Base-by-base conservation (phyloP, 2,113 vertebrate genomes). In the Amazona guildingii region DNA sequence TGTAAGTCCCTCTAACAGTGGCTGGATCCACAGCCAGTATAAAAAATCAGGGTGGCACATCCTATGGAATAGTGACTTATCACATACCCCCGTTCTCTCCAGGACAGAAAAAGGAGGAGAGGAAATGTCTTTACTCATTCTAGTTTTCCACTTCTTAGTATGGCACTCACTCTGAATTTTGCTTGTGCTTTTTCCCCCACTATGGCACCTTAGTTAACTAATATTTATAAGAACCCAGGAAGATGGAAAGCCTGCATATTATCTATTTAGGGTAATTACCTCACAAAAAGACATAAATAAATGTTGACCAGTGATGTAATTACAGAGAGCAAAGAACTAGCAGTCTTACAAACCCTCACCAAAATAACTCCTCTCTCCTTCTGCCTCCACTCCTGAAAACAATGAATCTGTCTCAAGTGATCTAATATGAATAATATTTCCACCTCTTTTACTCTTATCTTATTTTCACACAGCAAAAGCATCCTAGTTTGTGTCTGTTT, bases 231-330 rank as follows among this genome's bases (percentile, higher is more conserved):
- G 48, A 24, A 75, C 6, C 11, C 12, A 91, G 77, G 82, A 90
- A 85, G 48, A 85, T 35, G 17, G 69, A 89, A 86, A 91, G 20
- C 44, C 28, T 35, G 43, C 7, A 3, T 49, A 35, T 66, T 69
- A 51, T 51, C 52, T 87, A 35, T 83, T 74, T 54, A 88, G 28
- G 67, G 20, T 67, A 76, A 88, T 79, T 62, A 51, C 33, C n/a
- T 96, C 89, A 91, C 35, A 54, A 74, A 80, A 73, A 51, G 29
- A 62, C 67, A 49, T 73, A 88, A 84, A 92, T 57, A 82, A 91
- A 57, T 14, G 3, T 39, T 69, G 77, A 49, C 20, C 16, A 35
- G 10, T 63, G 24, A 44, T 67, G 39, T 72, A 52, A 83, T 69
- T 69, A 37, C 57, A 82, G 81, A 87, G 41, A 31, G 12, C 29